Evolutionary conservation across 2,888 invertebrate genomes (phyloP).

Genomic region (Asteroscopus sphinx): DNA sequence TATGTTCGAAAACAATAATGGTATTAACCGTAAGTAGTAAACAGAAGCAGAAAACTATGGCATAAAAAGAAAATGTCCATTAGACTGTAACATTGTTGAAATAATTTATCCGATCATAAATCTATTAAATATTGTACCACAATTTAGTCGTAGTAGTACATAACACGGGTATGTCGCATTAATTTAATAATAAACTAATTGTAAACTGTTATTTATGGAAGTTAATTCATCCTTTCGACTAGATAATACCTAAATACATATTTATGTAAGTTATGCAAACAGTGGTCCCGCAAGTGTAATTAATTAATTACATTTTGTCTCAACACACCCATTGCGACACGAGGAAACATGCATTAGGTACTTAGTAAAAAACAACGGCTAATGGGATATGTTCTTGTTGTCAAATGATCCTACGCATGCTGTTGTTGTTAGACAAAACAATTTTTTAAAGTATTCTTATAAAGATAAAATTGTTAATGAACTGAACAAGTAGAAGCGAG

Average conservation of each 20-base stretch:
- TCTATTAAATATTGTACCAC: background rate
- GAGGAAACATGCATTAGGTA: slow-evolving; percentile 46
- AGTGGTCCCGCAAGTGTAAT: slow-evolving; percentile 55
- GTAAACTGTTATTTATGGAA: slow-evolving; percentile 18
- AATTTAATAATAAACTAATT: slow-evolving; percentile 10
- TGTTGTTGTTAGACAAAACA: background rate
- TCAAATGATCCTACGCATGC: slow-evolving; percentile 23
- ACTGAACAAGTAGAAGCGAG: too few species aligned
- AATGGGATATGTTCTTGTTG: slow-evolving; percentile 43
- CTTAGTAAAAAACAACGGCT: slow-evolving; percentile 50
- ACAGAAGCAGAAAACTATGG: background rate
- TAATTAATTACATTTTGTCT: slow-evolving; percentile 58
- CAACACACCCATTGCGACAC: slow-evolving; percentile 52
- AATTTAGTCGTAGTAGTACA: background rate
- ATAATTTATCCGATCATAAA: background rate
- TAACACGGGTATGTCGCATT: background rate
- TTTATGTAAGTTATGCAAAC: slow-evolving; percentile 41
- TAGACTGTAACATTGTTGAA: background rate
- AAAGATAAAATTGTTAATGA: too few species aligned
- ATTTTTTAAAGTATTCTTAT: background rate
- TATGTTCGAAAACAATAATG: background rate
- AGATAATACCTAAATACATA: slow-evolving; percentile 33
- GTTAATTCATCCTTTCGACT: slow-evolving; percentile 10
- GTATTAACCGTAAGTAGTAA: too few species aligned
- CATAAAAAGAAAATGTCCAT: background rate